Conservation (phyloP, 2,888 invertebrate species). For the Ferrisia virgata region DNA sequence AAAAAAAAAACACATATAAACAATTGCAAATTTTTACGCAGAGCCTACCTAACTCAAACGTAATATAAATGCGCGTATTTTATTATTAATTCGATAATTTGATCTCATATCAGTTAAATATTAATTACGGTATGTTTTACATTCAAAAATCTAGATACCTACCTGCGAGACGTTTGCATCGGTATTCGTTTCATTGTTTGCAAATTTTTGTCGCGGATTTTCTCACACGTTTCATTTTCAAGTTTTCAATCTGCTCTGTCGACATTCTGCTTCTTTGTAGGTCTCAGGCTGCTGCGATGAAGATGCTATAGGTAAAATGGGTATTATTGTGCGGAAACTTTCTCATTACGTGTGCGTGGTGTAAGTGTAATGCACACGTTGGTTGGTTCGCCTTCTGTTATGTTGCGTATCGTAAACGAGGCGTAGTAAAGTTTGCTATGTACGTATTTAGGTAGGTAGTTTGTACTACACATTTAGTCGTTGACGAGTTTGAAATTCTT, state of each 20-base stretch:
- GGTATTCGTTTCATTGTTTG: neutral
- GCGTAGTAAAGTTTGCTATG: neutral
- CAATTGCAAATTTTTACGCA: too few species aligned
- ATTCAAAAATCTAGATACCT: too few species aligned
- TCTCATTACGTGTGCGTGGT: neutral
- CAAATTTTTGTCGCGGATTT: neutral
- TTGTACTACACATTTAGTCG: neutral
- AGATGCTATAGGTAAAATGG: neutral
- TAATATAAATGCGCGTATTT: neutral
- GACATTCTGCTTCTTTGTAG: neutral
- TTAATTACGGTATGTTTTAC: neutral
- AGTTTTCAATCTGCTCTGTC: neutral
- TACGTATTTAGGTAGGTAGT: neutral
- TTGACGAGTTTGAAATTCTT: neutral
- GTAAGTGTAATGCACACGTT: neutral
- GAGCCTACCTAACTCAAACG: too few species aligned
- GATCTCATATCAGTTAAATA: neutral
- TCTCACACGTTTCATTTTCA: constrained; percentile 12
- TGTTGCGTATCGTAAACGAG: neutral
- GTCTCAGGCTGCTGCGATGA: neutral
- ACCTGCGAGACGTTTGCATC: neutral
- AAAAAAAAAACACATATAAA: neutral
- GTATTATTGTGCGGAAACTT: neutral
- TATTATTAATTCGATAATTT: neutral
- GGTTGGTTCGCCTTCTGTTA: neutral